Percentiles rank a stretch among this genome's conserved stretches.
phyloP scores from a whole-genome alignment of 2,888 invertebrate species.

The Lasioglossum figueresi region DNA sequence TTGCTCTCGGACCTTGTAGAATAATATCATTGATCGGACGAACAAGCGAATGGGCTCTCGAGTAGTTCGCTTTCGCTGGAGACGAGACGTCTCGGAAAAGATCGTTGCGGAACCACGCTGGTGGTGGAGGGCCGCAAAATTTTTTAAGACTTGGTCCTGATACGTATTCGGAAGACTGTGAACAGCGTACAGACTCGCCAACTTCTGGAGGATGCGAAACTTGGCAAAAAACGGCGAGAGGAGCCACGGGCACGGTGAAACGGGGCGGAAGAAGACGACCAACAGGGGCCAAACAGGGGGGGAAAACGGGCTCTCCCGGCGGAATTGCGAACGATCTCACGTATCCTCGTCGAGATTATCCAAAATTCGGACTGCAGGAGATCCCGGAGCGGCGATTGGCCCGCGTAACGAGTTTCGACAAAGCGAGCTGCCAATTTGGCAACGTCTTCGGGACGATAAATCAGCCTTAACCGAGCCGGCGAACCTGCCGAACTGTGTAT shows the following conservation, averaged over 20 bases:
- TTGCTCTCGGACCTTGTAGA: background rate
- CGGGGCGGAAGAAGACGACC: background rate
- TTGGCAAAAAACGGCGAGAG: constrained; percentile 9
- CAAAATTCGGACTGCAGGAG: constrained; percentile 62
- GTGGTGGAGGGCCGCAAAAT: background rate
- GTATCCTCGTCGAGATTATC: constrained; percentile 51
- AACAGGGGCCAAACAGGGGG: background rate
- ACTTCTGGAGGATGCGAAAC: background rate
- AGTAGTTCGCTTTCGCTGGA: background rate
- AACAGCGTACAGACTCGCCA: background rate
- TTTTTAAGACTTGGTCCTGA: background rate
- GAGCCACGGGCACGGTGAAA: background rate
- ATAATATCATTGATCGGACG: background rate
- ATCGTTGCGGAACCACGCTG: background rate
- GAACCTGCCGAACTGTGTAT: constrained; percentile 54
- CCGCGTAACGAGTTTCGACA: constrained; percentile 59
- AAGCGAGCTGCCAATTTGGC: constrained; percentile 69
- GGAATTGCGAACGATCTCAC: constrained; percentile 43
- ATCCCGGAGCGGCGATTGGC: constrained; percentile 50
- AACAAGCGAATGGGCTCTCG: background rate
- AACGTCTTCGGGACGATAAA: constrained; percentile 62
- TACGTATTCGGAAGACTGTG: background rate
- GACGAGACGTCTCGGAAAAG: background rate
- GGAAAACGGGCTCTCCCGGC: background rate
- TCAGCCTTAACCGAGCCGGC: constrained; percentile 59